Percentiles rank a stretch among this genome's conserved stretches.
Evolutionary conservation across 2,113 vertebrate species (phyloP).

Genomic region (Dasyprocta punctata): DNA sequence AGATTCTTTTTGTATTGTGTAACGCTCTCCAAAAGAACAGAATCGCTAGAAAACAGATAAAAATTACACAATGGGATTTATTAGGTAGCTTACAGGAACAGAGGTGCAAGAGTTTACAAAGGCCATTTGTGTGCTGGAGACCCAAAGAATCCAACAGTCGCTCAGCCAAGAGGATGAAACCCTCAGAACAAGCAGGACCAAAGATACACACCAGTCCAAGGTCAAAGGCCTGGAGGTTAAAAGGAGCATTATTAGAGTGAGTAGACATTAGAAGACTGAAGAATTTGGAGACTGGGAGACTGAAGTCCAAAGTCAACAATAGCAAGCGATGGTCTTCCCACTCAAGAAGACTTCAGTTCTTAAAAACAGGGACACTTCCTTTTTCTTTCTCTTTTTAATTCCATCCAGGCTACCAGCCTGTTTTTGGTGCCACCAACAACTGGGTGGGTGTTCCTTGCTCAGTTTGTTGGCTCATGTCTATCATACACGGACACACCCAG

Average conservation of each 20-base stretch:
- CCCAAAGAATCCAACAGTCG: not conserved
- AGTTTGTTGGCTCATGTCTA: not conserved
- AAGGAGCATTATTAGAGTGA: not conserved
- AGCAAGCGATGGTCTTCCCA: not conserved
- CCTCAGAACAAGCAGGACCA: not conserved
- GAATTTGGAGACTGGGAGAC: not conserved
- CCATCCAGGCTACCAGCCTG: not conserved
- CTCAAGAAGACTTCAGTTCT: not conserved
- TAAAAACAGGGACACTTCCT: not conserved
- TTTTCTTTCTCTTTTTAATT: not conserved
- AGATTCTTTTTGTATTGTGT: not conserved
- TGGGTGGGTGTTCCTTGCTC: not conserved
- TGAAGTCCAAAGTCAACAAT: not conserved
- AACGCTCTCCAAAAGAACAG: not conserved
- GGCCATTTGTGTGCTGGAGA: not conserved
- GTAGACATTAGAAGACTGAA: not conserved
- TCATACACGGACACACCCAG: not conserved
- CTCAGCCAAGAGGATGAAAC: not conserved
- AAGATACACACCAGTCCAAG: not conserved
- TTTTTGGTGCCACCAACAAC: not conserved
- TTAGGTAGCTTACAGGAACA: not conserved
- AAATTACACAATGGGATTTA: not conserved
- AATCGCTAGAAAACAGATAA: not conserved
- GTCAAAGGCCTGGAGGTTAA: not conserved
- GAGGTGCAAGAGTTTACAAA: not conserved